phyloP scores from a whole-genome alignment of 2,888 invertebrate species.

The Morpho helenor region DNA sequence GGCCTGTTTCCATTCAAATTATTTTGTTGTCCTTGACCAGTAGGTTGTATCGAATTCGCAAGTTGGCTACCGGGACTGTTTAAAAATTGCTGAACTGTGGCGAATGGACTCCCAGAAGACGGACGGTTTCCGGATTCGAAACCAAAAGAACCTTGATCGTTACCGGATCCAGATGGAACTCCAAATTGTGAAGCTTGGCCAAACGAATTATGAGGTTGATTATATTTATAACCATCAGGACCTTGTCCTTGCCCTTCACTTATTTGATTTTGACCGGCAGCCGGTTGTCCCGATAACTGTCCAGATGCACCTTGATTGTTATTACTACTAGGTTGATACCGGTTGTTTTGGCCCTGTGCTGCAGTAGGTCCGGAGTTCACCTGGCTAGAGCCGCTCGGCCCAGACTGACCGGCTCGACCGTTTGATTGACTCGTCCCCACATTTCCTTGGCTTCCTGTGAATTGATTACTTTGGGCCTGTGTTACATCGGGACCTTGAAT shows the following conservation, averaged over 20 bases:
- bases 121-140: constrained; percentile 4
- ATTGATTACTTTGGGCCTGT: constrained; percentile 13
- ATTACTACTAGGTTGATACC: constrained; percentile 3
- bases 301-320: background rate
- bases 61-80: background rate
- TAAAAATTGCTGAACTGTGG: constrained; percentile 2
- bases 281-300: constrained; percentile 3
- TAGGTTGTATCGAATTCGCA: background rate
- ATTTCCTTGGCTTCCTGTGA: constrained; percentile 9
- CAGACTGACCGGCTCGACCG: background rate
- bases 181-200: constrained; percentile 1
- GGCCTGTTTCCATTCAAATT: constrained; percentile 12
- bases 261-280: background rate
- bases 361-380: constrained; percentile 4
- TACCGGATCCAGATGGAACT: constrained; percentile 4
- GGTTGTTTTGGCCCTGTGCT: background rate
- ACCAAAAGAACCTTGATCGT: constrained; percentile 7
- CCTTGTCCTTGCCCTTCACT: constrained; percentile 9
- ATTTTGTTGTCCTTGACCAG: constrained; percentile 10
- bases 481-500: constrained; percentile 6
- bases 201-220: constrained; percentile 17
- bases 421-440: background rate
- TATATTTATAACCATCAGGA: constrained; percentile 21
- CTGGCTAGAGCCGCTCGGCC: background rate
- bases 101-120: constrained; percentile 10